Evolutionary conservation across 1,140 invertebrate genomes (phyloP).

Genomic region (Condylostylus longicornis): DNA sequence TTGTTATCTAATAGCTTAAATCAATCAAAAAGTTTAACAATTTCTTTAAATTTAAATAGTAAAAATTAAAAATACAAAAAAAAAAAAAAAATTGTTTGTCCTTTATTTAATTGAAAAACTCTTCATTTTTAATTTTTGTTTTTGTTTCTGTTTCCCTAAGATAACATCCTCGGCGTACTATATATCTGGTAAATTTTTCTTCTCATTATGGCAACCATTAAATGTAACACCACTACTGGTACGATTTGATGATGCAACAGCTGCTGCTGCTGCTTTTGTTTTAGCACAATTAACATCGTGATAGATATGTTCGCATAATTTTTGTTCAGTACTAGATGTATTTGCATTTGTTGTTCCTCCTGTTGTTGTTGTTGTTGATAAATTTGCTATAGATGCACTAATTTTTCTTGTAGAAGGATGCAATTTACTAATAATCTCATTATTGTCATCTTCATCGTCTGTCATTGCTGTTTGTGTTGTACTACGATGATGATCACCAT

Average conservation of each 20-base stretch:
- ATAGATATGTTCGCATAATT: conserved; percentile 25
- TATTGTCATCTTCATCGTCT: no score
- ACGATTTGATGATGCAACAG: neutral
- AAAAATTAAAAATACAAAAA: no score
- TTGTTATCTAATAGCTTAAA: no score
- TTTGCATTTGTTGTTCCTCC: conserved; percentile 7
- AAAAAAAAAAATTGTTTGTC: no score
- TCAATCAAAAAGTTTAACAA: no score
- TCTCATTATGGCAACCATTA: conserved; percentile 1
- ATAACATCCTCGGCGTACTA: conserved; percentile 32
- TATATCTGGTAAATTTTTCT: conserved; percentile 27
- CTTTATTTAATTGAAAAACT: no score
- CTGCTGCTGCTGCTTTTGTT: conserved; percentile 14
- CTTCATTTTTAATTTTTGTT: no score
- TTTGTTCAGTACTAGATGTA: conserved; percentile 31
- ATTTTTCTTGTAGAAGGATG: no score
- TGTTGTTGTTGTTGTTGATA: neutral
- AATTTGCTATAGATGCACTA: neutral
- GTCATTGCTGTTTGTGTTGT: neutral
- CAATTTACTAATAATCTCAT: no score
- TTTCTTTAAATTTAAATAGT: no score
- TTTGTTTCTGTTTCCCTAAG: no score
- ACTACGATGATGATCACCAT: conserved; percentile 1
- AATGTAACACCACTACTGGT: neutral
- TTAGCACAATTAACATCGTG: conserved; percentile 30